Evolutionary conservation across 2,888 invertebrate species (phyloP).

Genomic region (Conchocele bisecta): DNA sequence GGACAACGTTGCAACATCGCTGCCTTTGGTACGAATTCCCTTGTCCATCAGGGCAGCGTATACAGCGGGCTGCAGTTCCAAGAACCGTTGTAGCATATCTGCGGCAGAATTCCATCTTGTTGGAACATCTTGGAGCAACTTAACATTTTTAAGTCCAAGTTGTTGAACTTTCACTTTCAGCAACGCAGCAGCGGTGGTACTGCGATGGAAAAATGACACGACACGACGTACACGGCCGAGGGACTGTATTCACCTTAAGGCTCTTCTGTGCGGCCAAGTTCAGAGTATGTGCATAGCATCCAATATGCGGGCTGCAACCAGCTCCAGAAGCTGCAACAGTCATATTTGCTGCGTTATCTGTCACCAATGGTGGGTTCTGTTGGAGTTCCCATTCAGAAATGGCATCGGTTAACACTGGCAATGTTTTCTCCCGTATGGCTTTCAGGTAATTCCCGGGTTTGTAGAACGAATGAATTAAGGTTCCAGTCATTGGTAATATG

Average conservation of each 20-base stretch:
- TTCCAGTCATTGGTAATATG: conserved; percentile 7
- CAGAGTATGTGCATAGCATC: conserved; percentile 44
- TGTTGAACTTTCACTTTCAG: conserved; percentile 6
- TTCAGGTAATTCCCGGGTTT: conserved; percentile 26
- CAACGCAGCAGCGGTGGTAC: conserved; percentile 18
- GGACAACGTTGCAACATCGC: conserved; percentile 6
- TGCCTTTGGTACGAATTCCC: too few relatives aligned
- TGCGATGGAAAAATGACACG: conserved; percentile 16
- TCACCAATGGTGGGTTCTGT: conserved; percentile 16
- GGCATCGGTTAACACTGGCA: conserved; percentile 18
- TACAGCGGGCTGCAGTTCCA: conserved; percentile 25
- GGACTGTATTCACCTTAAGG: conserved; percentile 9
- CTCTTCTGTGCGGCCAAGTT: conserved; percentile 34
- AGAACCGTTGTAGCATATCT: conserved; percentile 34
- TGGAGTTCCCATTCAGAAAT: conserved; percentile 16
- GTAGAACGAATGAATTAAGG: conserved; percentile 9
- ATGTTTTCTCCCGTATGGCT: conserved; percentile 37
- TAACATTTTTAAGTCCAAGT: conserved; percentile 3
- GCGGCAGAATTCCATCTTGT: conserved; percentile 26
- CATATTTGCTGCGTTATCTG: conserved; percentile 48
- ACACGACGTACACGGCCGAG: background rate
- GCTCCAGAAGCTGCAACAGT: conserved; percentile 15
- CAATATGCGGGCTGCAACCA: conserved; percentile 16
- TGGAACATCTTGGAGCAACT: conserved; percentile 20
- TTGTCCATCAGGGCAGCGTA: conserved; percentile 19